phyloP scores from a whole-genome alignment of 2,113 vertebrate genomes.

The Oceanites oceanicus region DNA sequence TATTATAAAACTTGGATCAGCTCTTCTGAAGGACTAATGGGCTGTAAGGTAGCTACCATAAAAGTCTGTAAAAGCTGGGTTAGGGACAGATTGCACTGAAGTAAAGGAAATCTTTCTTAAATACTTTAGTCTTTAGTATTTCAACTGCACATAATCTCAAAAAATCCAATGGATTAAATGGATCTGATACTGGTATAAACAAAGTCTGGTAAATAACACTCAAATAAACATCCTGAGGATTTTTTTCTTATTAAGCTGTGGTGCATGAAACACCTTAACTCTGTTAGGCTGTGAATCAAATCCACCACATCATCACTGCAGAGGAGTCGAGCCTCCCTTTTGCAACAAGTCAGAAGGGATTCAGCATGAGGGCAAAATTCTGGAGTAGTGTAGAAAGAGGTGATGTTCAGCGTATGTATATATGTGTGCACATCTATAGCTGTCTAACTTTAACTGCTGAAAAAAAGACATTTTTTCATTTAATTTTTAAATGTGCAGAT shows the following conservation, averaged over 20 bases:
- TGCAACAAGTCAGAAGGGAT: neutral
- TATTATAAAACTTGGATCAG: neutral
- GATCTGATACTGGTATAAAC: neutral
- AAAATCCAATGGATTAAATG: neutral
- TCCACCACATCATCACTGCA: neutral
- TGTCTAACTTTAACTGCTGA: neutral
- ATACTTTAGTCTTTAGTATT: neutral
- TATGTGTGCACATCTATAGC: neutral
- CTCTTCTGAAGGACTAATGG: neutral
- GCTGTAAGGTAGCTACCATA: neutral
- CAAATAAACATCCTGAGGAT: neutral
- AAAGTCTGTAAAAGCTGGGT: neutral
- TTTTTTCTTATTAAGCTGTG: neutral
- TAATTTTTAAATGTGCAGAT: neutral
- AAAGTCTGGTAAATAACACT: neutral
- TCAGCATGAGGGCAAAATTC: neutral
- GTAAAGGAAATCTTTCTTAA: neutral
- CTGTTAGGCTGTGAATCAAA: neutral
- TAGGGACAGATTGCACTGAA: neutral
- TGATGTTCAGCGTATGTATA: neutral
- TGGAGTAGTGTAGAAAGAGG: neutral
- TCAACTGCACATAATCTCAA: neutral
- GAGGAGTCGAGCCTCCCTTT: neutral
- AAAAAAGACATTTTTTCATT: neutral
- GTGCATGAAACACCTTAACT: neutral